Conservation (phyloP, 2,797 vertebrate genomes). For the Rhadinocentrus ornatus region DNA sequence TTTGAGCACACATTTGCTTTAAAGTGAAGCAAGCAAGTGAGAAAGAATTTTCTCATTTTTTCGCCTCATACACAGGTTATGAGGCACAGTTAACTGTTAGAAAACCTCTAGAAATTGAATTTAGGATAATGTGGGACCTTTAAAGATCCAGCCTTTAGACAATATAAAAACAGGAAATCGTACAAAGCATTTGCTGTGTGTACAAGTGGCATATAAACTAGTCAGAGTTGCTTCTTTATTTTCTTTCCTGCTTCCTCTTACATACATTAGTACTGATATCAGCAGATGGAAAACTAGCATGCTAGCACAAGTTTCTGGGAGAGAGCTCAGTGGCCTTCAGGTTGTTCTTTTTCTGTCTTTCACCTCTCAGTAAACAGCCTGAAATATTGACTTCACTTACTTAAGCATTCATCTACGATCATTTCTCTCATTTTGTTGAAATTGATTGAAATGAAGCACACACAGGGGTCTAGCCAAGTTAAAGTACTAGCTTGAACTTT, state of each 20-base stretch:
- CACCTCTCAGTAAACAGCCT: background rate
- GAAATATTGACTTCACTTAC: constrained; percentile 19
- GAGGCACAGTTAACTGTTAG: no score
- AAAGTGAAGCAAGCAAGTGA: no score
- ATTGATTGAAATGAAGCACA: constrained; percentile 24
- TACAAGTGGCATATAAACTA: background rate
- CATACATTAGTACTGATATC: no score
- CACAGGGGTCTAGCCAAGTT: background rate
- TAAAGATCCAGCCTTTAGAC: no score
- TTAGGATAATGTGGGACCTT: no score
- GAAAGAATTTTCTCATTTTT: no score
- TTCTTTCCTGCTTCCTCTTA: no score
- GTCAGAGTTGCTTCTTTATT: no score
- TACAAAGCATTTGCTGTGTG: background rate
- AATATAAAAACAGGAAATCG: no score
- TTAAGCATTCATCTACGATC: constrained; percentile 24
- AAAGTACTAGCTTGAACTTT: constrained; percentile 24
- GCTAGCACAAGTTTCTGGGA: background rate
- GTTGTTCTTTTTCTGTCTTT: background rate
- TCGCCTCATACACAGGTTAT: no score
- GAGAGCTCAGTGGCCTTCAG: background rate
- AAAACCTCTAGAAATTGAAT: no score
- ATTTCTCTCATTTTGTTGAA: constrained; percentile 12
- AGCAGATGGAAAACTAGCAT: background rate
- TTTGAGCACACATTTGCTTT: no score